Conservation (phyloP, 2,888 invertebrate species). For the Drosophila sordidula region DNA sequence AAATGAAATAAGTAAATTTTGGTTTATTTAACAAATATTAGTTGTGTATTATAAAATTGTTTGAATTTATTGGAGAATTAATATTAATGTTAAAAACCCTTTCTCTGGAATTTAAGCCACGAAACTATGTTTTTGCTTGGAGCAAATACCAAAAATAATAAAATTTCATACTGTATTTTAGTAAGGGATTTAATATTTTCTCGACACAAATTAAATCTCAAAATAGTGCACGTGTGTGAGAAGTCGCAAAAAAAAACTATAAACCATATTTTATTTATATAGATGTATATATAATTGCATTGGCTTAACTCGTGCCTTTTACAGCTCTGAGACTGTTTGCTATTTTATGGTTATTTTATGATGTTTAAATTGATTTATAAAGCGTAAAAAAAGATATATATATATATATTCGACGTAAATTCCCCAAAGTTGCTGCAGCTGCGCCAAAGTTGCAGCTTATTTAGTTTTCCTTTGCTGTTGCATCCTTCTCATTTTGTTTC, state of each 20-base stretch:
- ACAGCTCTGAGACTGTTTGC: neutral
- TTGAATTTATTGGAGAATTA: no score
- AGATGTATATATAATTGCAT: neutral
- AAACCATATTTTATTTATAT: neutral
- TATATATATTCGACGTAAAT: neutral
- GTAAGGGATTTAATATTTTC: no score
- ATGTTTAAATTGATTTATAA: slow-evolving; percentile 50
- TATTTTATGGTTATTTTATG: slow-evolving; percentile 34
- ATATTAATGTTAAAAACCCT: no score
- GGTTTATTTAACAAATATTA: no score
- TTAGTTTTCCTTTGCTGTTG: slow-evolving; percentile 7
- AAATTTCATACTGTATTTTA: no score
- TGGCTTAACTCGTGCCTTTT: neutral
- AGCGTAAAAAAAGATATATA: slow-evolving; percentile 4
- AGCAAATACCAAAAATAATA: no score
- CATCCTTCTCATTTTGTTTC: neutral
- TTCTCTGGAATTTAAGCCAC: no score
- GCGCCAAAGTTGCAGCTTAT: slow-evolving; percentile 23
- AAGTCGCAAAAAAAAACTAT: slow-evolving; percentile 15
- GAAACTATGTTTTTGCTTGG: no score
- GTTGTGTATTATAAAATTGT: no score
- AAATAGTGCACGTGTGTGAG: neutral
- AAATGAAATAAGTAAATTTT: no score
- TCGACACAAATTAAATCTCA: neutral
- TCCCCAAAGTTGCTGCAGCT: slow-evolving; percentile 3